Conservation (phyloP, 2,113 vertebrate genomes). For the Cephalopholis sonnerati region DNA sequence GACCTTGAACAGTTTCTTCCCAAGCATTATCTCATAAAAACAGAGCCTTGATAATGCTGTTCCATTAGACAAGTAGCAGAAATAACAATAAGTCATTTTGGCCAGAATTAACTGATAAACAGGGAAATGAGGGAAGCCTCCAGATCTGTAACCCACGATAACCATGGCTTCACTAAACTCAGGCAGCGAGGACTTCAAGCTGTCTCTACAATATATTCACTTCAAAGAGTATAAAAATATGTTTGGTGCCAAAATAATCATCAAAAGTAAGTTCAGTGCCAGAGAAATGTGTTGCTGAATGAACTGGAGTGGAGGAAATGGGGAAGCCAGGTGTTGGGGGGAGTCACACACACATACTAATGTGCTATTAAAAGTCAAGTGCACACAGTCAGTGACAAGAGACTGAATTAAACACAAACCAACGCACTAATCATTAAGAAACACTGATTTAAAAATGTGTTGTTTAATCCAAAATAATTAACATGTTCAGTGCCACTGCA, state of each 20-base stretch:
- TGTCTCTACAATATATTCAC: conserved; percentile 56
- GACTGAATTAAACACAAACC: conserved; percentile 27
- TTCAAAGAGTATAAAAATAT: conserved; percentile 62
- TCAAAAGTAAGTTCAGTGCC: conserved; percentile 49
- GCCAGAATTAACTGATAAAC: conserved; percentile 71
- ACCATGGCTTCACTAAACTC: conserved; percentile 35
- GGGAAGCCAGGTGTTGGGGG: conserved; percentile 46
- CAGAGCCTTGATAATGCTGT: conserved; percentile 69
- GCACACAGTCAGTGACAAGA: conserved; percentile 32
- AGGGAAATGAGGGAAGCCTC: conserved; percentile 67
- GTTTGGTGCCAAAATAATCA: conserved; percentile 65
- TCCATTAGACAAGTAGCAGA: conserved; percentile 60
- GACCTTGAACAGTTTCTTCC: conserved; percentile 70
- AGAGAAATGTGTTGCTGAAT: conserved; percentile 46
- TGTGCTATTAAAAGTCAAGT: conserved; percentile 63
- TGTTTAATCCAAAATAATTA: neutral
- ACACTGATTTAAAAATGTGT: conserved; percentile 15
- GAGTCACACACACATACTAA: conserved; percentile 52
- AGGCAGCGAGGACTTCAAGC: conserved; percentile 48
- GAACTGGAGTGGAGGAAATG: conserved; percentile 47
- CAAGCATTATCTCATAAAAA: conserved; percentile 74
- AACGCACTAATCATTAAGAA: conserved; percentile 10
- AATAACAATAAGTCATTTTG: conserved; percentile 68
- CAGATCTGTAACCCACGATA: conserved; percentile 67
- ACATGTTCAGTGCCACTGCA: neutral